Conservation (phyloP, 2,888 invertebrate genomes). For the Lithosia quadra region DNA sequence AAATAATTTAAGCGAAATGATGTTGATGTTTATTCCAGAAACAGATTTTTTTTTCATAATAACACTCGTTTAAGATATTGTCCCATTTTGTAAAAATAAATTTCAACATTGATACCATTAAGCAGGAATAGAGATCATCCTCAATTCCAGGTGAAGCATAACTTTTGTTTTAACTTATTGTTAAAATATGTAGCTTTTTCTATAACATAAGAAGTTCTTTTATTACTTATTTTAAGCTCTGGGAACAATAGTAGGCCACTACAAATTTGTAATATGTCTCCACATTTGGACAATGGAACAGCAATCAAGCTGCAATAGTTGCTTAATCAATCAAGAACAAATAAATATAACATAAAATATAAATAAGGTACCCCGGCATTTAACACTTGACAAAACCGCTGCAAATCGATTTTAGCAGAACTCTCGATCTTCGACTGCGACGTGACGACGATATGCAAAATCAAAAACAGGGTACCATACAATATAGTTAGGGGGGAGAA, state of each 20-base stretch:
- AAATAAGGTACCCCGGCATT: background rate
- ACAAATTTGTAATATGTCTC: slow-evolving; percentile 13
- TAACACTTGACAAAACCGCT: background rate
- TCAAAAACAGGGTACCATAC: no score
- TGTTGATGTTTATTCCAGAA: background rate
- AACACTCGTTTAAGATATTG: background rate
- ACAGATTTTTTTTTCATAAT: background rate
- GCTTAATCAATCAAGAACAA: background rate
- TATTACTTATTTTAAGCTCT: slow-evolving; percentile 56
- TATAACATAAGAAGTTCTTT: slow-evolving; percentile 52
- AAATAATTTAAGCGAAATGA: background rate
- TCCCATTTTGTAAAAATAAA: background rate
- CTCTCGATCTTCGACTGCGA: no score
- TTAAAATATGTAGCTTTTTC: slow-evolving; percentile 25
- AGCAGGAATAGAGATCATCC: slow-evolving; percentile 23
- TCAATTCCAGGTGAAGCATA: no score
- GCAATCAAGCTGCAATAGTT: no score
- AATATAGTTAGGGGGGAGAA: no score
- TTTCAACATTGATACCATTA: background rate
- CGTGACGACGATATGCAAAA: no score
- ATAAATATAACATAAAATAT: background rate
- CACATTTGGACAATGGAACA: slow-evolving; percentile 24
- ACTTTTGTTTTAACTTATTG: slow-evolving; percentile 33
- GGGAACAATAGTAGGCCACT: slow-evolving; percentile 37
- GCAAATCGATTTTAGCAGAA: no score